These are phyloP conservation scores for Cololabis saira DNA, from an alignment of 2,113 vertebrate genomes.

Conservation along the genomic window DNA sequence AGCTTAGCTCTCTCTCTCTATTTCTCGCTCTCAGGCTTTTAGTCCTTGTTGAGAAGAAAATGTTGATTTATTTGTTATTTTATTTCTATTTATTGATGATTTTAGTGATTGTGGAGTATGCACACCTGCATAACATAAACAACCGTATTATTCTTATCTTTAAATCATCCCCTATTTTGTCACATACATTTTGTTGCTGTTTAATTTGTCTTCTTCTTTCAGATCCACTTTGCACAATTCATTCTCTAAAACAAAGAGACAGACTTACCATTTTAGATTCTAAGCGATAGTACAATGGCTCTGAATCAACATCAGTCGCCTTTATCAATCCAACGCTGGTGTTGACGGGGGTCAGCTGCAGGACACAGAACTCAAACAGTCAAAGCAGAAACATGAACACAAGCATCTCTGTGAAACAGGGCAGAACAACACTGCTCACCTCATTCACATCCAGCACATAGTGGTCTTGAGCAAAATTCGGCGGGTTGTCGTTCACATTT, in stretches of 20 bases:
- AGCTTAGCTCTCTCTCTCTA: too few relatives aligned
- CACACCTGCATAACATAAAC: too few relatives aligned
- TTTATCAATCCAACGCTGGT: constrained; percentile 70
- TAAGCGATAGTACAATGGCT: constrained; percentile 76
- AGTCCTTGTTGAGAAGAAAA: too few relatives aligned
- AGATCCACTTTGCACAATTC: too few relatives aligned
- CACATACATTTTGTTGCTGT: background rate
- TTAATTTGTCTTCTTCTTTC: too few relatives aligned
- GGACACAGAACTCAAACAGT: constrained; percentile 10
- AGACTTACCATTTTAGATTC: constrained; percentile 73
- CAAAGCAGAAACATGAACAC: background rate
- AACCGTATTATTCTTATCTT: too few relatives aligned
- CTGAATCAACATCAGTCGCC: constrained; percentile 78
- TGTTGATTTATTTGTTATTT: too few relatives aligned
- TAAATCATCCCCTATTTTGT: too few relatives aligned
- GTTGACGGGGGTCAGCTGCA: constrained; percentile 76
- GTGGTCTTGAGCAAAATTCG: constrained; percentile 73
- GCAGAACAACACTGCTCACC: constrained; percentile 54
- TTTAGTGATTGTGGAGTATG: too few relatives aligned
- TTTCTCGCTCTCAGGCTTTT: too few relatives aligned
- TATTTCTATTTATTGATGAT: too few relatives aligned
- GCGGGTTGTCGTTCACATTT: constrained; percentile 82
- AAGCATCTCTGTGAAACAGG: background rate
- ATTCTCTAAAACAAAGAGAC: too few relatives aligned
- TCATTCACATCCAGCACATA: constrained; percentile 77